Conservation (phyloP, 1,140 invertebrate genomes). For the Pentalonia nigronervosa region DNA sequence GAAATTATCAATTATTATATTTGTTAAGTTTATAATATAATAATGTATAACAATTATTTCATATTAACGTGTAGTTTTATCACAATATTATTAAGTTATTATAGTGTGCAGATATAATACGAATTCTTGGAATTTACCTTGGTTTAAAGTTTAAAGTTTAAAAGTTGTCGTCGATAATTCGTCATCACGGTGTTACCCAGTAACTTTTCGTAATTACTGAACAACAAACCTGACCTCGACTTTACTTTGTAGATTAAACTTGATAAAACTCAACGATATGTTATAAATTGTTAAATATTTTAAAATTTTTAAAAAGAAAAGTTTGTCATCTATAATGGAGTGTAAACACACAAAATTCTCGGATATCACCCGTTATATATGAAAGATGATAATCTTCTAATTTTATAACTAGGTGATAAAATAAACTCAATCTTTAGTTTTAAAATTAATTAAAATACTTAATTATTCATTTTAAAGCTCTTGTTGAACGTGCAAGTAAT, state of each 20-base stretch:
- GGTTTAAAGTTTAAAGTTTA: conserved; percentile 5
- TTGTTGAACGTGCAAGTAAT: background rate
- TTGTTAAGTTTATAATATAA: background rate
- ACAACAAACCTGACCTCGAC: background rate
- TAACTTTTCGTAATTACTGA: background rate
- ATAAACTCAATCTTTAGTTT: background rate
- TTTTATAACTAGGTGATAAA: background rate
- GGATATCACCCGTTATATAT: background rate
- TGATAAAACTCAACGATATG: background rate
- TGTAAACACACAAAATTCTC: background rate
- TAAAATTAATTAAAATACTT: background rate
- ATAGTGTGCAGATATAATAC: background rate
- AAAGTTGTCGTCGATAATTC: background rate
- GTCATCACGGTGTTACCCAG: background rate
- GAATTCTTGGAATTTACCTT: background rate
- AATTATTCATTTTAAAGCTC: conserved; percentile 7
- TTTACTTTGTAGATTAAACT: background rate
- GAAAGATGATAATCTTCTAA: conserved; percentile 4
- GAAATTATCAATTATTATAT: background rate
- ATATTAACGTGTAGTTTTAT: background rate
- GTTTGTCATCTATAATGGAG: background rate
- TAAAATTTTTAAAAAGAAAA: background rate
- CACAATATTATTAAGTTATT: background rate
- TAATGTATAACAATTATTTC: background rate
- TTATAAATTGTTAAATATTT: background rate